phyloP scores from a whole-genome alignment of 2,113 vertebrate species.

The Sisor rabdophorus region DNA sequence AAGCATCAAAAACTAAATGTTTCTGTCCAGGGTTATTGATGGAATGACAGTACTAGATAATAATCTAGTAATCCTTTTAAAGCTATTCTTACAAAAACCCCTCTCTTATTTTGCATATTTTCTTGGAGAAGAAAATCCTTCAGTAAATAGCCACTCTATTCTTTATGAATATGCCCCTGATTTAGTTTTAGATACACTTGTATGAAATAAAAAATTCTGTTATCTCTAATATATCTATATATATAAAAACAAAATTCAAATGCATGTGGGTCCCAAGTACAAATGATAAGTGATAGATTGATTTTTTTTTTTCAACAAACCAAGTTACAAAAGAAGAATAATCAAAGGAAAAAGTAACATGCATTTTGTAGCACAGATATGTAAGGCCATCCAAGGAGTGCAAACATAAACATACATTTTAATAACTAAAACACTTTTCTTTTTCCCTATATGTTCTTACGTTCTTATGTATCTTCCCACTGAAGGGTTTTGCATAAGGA shows the following conservation, averaged over 20 bases:
- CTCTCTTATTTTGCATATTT: no score
- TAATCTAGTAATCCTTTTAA: not conserved
- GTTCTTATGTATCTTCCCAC: no score
- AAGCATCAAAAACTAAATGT: not conserved
- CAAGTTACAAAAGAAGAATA: slow-evolving; percentile 1
- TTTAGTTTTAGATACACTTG: not conserved
- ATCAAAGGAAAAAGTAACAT: not conserved
- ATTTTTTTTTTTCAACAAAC: not conserved
- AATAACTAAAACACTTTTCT: not conserved
- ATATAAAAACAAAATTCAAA: not conserved
- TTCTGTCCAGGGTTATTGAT: not conserved
- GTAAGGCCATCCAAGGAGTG: slow-evolving; percentile 15
- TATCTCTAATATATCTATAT: not conserved
- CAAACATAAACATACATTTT: not conserved
- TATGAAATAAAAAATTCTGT: not conserved
- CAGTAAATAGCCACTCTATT: not conserved
- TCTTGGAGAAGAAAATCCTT: no score
- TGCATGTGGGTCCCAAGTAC: not conserved
- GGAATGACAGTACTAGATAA: not conserved
- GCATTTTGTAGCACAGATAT: not conserved
- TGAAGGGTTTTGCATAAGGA: not conserved
- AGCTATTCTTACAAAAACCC: no score
- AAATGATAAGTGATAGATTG: not conserved
- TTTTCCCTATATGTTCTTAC: not conserved
- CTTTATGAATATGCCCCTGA: not conserved